A percentile compares a stretch with the other conserved stretches of the same genome.
phyloP scores from a whole-genome alignment of 1,140 invertebrate species.

The Heliothis virescens region DNA sequence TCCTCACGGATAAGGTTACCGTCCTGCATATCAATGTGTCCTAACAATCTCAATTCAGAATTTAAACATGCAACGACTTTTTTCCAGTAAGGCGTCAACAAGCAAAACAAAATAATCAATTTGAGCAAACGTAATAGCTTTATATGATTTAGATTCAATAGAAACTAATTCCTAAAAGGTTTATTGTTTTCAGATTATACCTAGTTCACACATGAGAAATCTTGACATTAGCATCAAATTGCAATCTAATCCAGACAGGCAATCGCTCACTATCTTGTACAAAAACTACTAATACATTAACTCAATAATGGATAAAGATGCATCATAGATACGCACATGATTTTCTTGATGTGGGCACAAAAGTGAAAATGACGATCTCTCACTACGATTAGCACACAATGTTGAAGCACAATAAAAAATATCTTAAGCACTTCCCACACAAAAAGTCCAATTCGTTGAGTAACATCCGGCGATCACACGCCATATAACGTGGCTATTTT shows the following conservation, averaged over 20 bases:
- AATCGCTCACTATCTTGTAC: constrained; percentile 5
- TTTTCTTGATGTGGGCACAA: constrained; percentile 56
- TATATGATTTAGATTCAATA: constrained; percentile 21
- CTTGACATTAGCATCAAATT: constrained; percentile 21
- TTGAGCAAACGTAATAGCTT: constrained; percentile 9
- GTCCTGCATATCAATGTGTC: neutral
- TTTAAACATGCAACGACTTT: constrained; percentile 7
- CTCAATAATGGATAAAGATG: constrained; percentile 21
- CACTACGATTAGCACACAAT: constrained; percentile 68
- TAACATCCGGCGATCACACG: constrained; percentile 55
- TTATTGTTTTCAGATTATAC: constrained; percentile 12
- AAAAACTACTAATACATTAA: constrained; percentile 28
- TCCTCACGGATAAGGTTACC: neutral
- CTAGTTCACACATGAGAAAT: constrained; percentile 35
- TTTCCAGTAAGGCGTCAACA: neutral
- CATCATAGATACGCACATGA: constrained; percentile 46
- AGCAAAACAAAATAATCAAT: neutral
- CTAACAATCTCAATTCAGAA: neutral
- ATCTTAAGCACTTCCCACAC: constrained; percentile 68
- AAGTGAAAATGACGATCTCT: constrained; percentile 76
- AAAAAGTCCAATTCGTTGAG: constrained; percentile 58
- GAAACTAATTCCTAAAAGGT: constrained; percentile 21
- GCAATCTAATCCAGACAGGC: constrained; percentile 29
- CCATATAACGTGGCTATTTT: constrained; percentile 61
- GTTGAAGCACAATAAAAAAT: constrained; percentile 61